phyloP scores from a whole-genome alignment of 1,140 invertebrate genomes.

The Pogonus chalceus region DNA sequence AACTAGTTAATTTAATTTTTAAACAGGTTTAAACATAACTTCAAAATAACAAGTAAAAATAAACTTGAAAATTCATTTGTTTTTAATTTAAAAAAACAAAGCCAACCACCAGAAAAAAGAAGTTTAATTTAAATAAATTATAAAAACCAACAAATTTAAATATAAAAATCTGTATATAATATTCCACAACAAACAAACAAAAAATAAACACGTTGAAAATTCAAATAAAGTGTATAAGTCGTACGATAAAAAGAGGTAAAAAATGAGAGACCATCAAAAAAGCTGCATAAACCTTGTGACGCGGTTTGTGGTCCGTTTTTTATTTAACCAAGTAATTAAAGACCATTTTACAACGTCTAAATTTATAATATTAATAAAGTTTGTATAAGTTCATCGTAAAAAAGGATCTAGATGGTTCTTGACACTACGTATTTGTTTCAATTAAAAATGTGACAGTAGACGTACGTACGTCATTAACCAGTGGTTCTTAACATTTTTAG shows the following conservation, averaged over 20 bases:
- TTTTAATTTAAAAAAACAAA: too few relatives aligned
- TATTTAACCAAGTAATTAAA: background rate
- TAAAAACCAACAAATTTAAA: too few relatives aligned
- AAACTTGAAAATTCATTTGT: too few relatives aligned
- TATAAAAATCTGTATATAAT: too few relatives aligned
- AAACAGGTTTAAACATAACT: too few relatives aligned
- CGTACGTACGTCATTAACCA: background rate
- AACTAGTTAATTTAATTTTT: too few relatives aligned
- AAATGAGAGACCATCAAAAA: background rate
- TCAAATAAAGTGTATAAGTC: too few relatives aligned
- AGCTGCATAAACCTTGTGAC: background rate
- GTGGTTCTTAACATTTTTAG: background rate
- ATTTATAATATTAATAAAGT: conserved; percentile 8
- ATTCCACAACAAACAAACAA: too few relatives aligned
- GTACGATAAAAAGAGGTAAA: background rate
- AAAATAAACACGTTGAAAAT: too few relatives aligned
- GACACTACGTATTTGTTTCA: background rate
- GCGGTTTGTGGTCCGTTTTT: background rate
- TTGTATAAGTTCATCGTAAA: conserved; percentile 5
- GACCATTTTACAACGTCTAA: background rate
- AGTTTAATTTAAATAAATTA: too few relatives aligned
- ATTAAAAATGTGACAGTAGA: background rate
- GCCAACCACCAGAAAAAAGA: too few relatives aligned
- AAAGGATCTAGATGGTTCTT: background rate
- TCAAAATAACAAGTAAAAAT: too few relatives aligned